Percentiles rank a stretch among this genome's conserved stretches.
phyloP scores from a whole-genome alignment of 2,113 vertebrate species.

The Paratilapia polleni region DNA sequence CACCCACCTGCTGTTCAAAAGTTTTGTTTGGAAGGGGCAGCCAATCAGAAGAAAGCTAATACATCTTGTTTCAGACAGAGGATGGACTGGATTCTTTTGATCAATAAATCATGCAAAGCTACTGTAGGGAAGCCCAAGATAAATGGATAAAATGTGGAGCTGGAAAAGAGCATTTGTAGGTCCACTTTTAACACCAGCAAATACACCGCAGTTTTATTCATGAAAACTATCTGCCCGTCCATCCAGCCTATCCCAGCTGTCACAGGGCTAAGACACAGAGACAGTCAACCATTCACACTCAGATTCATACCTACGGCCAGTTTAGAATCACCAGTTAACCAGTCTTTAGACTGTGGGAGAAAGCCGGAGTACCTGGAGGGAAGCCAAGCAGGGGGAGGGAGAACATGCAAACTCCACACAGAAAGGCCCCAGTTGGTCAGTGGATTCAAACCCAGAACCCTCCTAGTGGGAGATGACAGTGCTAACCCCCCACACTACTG shows the following conservation, averaged over 20 bases:
- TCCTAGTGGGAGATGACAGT: neutral
- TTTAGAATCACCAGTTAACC: neutral
- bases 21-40: neutral
- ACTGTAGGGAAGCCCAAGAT: neutral
- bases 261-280: neutral
- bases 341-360: neutral
- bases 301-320: neutral
- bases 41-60: neutral
- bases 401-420: no score
- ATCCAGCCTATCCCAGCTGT: no score
- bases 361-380: neutral
- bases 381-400: no score
- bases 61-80: neutral
- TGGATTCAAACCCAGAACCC: neutral
- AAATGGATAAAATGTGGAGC: neutral
- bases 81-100: neutral
- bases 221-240: no score
- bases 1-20: no score
- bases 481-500: neutral
- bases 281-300: accelerated
- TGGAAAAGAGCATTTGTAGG: neutral
- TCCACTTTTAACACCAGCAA: neutral
- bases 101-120: neutral
- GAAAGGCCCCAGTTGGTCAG: neutral
- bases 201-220: neutral